Evolutionary conservation across 2,797 vertebrate species (phyloP), one percentile per base, ranked within the genome.

Genomic region (Enteromius paludinosus): DNA sequence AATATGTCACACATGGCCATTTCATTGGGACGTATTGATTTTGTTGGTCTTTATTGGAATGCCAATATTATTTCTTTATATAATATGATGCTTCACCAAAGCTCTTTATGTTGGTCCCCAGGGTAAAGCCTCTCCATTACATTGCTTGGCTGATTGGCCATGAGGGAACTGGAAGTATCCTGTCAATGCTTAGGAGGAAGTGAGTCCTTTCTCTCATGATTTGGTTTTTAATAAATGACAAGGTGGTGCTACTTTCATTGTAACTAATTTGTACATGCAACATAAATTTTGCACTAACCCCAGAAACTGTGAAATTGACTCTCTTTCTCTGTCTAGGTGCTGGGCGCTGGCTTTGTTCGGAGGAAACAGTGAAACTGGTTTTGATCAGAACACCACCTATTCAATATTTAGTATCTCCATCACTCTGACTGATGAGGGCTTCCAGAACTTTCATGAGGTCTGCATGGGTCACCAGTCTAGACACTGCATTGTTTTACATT

Each of bases 71-170:
- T 47, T 64, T 45, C 8, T 54, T 17, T 7, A 28, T 20, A 52
- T 38, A 41, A 64, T 20, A n/a, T 35, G 3, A 72, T n/a, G 6
- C 2, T 61, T 61, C 35, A 2, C 3, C 18, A 49, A 49, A 49
- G 28, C 56, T 66, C 4, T 74, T 64, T 54, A 28, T 49, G 17
- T 54, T 18, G 15, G 30, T 61, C 52, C 41, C 61, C 89, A 99
- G 98, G 90, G 97, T 98, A 89, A 99, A 99, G 88, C 98, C 98
- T 83, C 96, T 99, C 89, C 96, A 98, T 93, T 99, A 98, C 89
- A 97, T 99, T 88, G 97, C 97, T 25, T 99, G 98, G 97, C 91
- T 99, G 90, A 97, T 98, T 90, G 97, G 97, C 90, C 97, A 99
- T 33, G 97, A 99, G 95, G 98, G 98, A 88, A 96, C 96, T 93